Conservation (phyloP, 2,797 vertebrate species). For the Acestrorhynchus altus region DNA sequence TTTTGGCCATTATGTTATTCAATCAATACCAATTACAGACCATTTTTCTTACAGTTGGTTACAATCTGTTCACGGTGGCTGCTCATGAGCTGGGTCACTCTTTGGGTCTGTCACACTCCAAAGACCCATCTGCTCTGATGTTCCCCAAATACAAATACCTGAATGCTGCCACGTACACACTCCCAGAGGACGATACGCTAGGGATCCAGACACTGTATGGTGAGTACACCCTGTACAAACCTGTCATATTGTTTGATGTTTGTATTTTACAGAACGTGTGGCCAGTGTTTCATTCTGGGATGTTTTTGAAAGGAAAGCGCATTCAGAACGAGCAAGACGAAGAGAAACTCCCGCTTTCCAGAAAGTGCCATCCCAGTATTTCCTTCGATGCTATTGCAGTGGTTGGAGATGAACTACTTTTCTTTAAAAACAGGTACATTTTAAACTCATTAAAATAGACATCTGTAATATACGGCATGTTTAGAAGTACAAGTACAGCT, state of each 20-base stretch:
- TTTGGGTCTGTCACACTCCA: constrained; percentile 70
- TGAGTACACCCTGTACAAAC: constrained; percentile 48
- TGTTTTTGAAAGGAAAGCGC: constrained; percentile 61
- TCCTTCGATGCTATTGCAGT: constrained; percentile 69
- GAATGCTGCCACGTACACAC: constrained; percentile 55
- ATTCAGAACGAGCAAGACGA: constrained; percentile 23
- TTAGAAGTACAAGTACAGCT: too few species aligned
- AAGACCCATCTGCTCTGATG: constrained; percentile 70
- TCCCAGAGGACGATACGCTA: constrained; percentile 67
- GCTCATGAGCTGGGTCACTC: constrained; percentile 75
- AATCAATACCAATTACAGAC: background rate
- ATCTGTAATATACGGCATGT: too few species aligned
- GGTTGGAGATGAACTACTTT: constrained; percentile 65
- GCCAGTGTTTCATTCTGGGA: background rate
- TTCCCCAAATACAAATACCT: constrained; percentile 67
- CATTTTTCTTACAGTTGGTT: constrained; percentile 67
- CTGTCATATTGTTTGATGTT: background rate
- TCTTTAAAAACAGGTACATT: constrained; percentile 71
- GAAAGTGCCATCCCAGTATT: constrained; percentile 66
- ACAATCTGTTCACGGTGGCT: constrained; percentile 71
- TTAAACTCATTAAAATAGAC: background rate
- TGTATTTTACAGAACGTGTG: background rate
- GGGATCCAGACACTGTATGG: constrained; percentile 72
- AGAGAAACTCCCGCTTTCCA: constrained; percentile 32
- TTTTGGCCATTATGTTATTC: background rate